phyloP scores from a whole-genome alignment of 2,888 invertebrate genomes.

The Arge pagana region DNA sequence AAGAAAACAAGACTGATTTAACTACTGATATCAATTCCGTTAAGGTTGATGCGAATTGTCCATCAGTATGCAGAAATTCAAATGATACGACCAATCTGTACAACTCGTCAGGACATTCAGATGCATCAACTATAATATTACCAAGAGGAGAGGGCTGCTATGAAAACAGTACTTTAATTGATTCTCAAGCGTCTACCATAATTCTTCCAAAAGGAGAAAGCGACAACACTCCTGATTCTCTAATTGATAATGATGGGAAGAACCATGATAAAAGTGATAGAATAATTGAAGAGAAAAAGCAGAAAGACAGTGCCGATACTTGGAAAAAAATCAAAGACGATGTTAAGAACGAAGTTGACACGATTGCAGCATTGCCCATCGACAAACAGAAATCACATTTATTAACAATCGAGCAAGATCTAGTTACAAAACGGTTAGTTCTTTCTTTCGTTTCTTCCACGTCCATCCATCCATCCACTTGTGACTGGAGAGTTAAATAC shows the following conservation, averaged over 20 bases:
- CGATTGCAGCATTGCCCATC: constrained; percentile 32
- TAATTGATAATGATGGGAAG: too few species aligned
- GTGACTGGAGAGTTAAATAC: neutral
- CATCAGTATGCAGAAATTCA: neutral
- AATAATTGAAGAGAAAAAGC: neutral
- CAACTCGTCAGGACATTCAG: constrained; percentile 23
- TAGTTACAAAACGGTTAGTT: constrained; percentile 47
- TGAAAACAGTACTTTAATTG: constrained; percentile 1
- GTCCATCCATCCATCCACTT: neutral
- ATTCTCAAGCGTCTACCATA: constrained; percentile 9
- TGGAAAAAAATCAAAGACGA: constrained; percentile 38
- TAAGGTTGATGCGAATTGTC: neutral
- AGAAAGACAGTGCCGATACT: constrained; percentile 21
- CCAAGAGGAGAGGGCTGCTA: constrained; percentile 18
- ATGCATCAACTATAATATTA: constrained; percentile 32
- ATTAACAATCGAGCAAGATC: constrained; percentile 41
- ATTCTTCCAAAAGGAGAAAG: constrained; percentile 8
- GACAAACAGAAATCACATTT: constrained; percentile 37
- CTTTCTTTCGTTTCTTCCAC: neutral
- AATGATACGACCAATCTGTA: neutral
- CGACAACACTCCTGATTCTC: neutral
- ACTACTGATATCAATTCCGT: neutral
- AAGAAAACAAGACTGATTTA: neutral
- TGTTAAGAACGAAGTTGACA: constrained; percentile 37
- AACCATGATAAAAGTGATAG: neutral